Base-by-base conservation (phyloP, 2,113 vertebrate species). In the Nicator chloris region DNA sequence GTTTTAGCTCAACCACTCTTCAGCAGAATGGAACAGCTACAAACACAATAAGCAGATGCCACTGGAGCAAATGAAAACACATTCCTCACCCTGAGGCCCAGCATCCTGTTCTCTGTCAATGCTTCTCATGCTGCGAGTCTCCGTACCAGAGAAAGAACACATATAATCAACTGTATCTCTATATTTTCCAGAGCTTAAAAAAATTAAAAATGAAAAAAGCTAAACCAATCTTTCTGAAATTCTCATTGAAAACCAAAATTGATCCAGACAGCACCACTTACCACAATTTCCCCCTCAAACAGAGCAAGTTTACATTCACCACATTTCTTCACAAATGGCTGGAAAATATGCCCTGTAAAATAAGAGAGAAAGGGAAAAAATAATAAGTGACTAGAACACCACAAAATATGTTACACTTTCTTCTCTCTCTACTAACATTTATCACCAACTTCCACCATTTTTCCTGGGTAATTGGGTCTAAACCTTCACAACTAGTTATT, bases 261-360 rank as follows among this genome's bases (percentile, higher is more conserved):
- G 22, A 92, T 81, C 51, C 81, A 95, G 66, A 44, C 4, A 60
- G 57, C 26, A 49, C 2, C 39, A 93, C 97, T 97, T 96, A 97
- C 97, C 97, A 92, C 79, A 92, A 77, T 90, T 81, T 94, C 13
- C 68, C 88, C 84, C 82, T 70, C 72, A 84, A 84, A 53, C 3
- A 94, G 57, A 95, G 79, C 53, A 91, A 95, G 88, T 82, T 93
- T 73, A 82, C 84, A 64, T 97, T 95, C 95, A 95, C 96, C 97
- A 96, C 97, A 97, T 97, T 82, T 97, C 97, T 83, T 95, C 95
- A 92, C 61, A 72, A 90, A 66, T 47, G 75, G 81, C 80, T 96
- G 0, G 0, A 80, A 92, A 94, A 90, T 59, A 86, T 54, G 51
- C 63, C 84, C 97, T 97, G 90, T 49, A 75, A 96, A 79, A 76